A percentile compares a stretch with the other conserved stretches of the same genome.
Evolutionary conservation across 1,140 invertebrate species (phyloP).

Genomic region (Pygmarrhopalites habei): DNA sequence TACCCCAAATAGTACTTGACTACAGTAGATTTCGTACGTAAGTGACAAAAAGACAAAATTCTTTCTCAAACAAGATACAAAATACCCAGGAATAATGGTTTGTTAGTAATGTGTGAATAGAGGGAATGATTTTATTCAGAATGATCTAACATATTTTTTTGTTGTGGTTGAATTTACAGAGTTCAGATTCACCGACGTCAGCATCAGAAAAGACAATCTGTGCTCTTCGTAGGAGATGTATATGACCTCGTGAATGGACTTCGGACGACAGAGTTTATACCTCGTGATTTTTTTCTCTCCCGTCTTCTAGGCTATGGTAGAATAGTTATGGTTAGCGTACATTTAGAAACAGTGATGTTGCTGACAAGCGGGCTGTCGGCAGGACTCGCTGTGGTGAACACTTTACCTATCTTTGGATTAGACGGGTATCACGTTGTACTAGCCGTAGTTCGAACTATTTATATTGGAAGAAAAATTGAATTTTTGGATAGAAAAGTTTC

Average conservation of each 20-base stretch:
- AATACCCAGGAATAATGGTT: no score
- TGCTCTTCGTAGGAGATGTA: constrained; percentile 39
- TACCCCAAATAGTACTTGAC: constrained; percentile 22
- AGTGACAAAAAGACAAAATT: no score
- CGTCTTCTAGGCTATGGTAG: constrained; percentile 30
- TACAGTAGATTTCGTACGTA: constrained; percentile 23
- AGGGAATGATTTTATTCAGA: no score
- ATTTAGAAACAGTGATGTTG: constrained; percentile 37
- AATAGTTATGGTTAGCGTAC: constrained; percentile 26
- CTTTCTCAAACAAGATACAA: no score
- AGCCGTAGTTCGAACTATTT: constrained; percentile 22
- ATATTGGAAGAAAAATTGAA: constrained; percentile 27
- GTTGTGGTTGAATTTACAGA: no score
- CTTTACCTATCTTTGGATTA: constrained; percentile 37
- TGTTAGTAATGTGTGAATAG: no score
- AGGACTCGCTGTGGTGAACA: constrained; percentile 39
- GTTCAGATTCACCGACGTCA: constrained; percentile 38
- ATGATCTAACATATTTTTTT: no score
- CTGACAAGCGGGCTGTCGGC: constrained; percentile 37
- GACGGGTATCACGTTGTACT: constrained; percentile 39
- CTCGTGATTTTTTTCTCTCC: constrained; percentile 32
- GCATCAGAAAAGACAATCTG: constrained; percentile 22
- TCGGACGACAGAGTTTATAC: constrained; percentile 29
- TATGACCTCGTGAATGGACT: constrained; percentile 34
- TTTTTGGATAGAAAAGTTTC: constrained; percentile 31